Conservation (phyloP, 2,113 vertebrate species). For the Rhineura floridana region DNA sequence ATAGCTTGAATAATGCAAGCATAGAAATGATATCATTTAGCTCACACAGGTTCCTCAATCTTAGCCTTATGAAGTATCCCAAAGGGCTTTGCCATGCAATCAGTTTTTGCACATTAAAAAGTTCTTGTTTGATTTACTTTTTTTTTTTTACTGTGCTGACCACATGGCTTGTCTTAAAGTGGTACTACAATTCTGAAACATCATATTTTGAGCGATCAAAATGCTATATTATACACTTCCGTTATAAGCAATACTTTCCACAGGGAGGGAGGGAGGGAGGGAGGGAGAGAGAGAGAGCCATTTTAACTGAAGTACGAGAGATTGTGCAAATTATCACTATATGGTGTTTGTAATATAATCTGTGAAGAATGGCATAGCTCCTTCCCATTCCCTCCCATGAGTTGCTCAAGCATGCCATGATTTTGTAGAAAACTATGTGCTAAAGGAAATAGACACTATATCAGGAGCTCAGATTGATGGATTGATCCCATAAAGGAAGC, state of each 20-base stretch:
- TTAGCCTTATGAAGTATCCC: background rate
- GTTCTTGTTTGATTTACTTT: background rate
- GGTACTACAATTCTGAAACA: background rate
- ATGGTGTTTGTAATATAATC: background rate
- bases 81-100: background rate
- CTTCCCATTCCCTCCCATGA: background rate
- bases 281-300: no score
- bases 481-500: no score
- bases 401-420: background rate
- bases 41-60: background rate
- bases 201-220: background rate
- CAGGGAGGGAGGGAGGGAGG: no score
- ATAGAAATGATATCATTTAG: background rate
- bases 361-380: background rate
- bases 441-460: background rate
- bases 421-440: background rate
- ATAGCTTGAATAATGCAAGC: background rate
- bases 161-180: background rate
- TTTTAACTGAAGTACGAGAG: background rate
- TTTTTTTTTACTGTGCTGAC: background rate
- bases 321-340: background rate
- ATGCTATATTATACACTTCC: background rate
- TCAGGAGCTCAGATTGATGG: no score
- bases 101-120: background rate
- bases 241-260: background rate